phyloP scores from a whole-genome alignment of 2,888 invertebrate species.

The Agonopterix subpropinquella region DNA sequence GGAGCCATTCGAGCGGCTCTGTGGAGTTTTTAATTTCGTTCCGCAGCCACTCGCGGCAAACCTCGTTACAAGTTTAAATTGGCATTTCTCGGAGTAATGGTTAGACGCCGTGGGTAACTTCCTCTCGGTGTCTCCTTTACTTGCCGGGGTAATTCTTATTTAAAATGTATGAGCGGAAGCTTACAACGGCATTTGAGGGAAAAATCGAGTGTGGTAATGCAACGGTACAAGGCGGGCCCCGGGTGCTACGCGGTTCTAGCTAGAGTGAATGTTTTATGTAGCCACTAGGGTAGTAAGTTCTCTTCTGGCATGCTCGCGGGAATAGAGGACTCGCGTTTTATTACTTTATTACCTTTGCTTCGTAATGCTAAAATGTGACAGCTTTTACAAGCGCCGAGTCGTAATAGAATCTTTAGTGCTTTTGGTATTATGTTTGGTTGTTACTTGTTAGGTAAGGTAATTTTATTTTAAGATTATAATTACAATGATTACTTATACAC shows the following conservation, averaged over 20 bases:
- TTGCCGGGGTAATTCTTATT: constrained; percentile 60
- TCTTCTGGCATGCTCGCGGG: neutral
- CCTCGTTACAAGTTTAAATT: constrained; percentile 75
- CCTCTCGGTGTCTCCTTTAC: constrained; percentile 51
- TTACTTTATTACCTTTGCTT: constrained; percentile 6
- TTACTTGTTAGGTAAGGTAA: too few species aligned
- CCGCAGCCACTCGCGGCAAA: constrained; percentile 67
- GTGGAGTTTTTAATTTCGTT: constrained; percentile 71
- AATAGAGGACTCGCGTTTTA: constrained; percentile 2
- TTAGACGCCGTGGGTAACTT: constrained; percentile 60
- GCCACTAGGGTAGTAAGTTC: constrained; percentile 3
- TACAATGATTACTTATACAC: too few species aligned
- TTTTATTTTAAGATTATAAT: too few species aligned
- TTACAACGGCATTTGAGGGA: constrained; percentile 22
- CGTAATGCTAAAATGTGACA: constrained; percentile 9
- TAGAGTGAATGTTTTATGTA: constrained; percentile 13
- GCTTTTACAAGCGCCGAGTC: constrained; percentile 1
- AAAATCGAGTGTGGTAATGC: constrained; percentile 21
- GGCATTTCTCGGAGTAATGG: constrained; percentile 72
- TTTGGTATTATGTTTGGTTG: too few species aligned
- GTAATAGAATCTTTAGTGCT: constrained; percentile 6
- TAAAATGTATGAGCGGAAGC: constrained; percentile 57
- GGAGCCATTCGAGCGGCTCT: constrained; percentile 47
- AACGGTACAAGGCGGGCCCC: constrained; percentile 9
- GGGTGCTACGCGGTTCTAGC: constrained; percentile 2